These are phyloP conservation scores for Etheostoma cragini DNA, from an alignment of 2,113 vertebrate species.

Conservation along the genomic window DNA sequence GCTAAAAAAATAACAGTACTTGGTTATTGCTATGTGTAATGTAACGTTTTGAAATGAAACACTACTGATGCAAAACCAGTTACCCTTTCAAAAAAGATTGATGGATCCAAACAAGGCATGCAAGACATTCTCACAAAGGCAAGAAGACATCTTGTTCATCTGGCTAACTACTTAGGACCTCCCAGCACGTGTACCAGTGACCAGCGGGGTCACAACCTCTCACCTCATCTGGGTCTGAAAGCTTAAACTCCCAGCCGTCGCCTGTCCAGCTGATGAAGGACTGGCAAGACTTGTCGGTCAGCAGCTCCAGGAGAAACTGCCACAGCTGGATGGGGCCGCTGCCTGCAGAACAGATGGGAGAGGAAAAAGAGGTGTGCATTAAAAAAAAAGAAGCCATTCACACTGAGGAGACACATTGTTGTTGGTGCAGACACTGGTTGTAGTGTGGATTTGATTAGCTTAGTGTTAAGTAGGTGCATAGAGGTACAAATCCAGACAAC, in stretches of 20 bases:
- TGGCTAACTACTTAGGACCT: conserved; percentile 75
- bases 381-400: conserved; percentile 7
- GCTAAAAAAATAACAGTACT: background rate
- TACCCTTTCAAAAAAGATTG: background rate
- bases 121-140: conserved; percentile 22
- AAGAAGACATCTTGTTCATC: conserved; percentile 72
- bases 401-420: conserved; percentile 18
- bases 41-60: background rate
- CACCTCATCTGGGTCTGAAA: conserved; percentile 99
- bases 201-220: conserved; percentile 66
- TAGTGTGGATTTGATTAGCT: conserved; percentile 1
- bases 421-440: background rate
- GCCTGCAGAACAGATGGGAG: conserved; percentile 83
- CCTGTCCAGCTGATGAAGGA: conserved; percentile 99
- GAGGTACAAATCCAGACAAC: background rate
- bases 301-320: conserved; percentile 98
- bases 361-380: conserved; percentile 24
- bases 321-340: conserved; percentile 99
- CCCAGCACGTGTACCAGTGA: conserved; percentile 65
- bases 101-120: conserved; percentile 24
- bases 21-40: background rate
- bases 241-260: conserved; percentile 99
- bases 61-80: background rate
- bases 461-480: conserved; percentile 8
- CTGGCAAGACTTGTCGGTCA: conserved; percentile 99